phyloP scores from a whole-genome alignment of 2,888 invertebrate genomes.

The Ditula angustiorana region DNA sequence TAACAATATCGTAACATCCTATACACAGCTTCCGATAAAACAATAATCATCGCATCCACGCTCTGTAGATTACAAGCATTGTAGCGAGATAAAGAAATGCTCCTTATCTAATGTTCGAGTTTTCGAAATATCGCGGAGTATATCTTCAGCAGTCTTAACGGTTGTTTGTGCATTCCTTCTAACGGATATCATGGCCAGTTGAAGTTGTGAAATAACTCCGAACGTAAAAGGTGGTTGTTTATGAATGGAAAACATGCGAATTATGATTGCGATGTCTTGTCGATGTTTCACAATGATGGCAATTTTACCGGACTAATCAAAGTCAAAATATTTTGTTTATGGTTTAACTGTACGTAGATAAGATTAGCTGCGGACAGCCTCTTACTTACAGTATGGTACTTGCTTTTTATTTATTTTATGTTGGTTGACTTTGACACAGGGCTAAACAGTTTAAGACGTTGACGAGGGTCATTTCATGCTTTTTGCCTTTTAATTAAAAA shows the following conservation, averaged over 20 bases:
- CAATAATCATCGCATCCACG: constrained; percentile 26
- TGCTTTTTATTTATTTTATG: too few relatives aligned
- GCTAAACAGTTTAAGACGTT: too few relatives aligned
- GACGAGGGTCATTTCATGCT: too few relatives aligned
- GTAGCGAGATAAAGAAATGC: constrained; percentile 24
- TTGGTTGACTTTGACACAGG: too few relatives aligned
- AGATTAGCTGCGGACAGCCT: too few relatives aligned
- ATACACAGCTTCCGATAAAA: constrained; percentile 1
- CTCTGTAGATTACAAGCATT: constrained; percentile 30
- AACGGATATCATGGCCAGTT: constrained; percentile 49
- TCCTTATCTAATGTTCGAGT: constrained; percentile 31
- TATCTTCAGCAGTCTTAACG: constrained; percentile 51
- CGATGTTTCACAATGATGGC: too few relatives aligned
- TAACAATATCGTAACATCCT: constrained; percentile 6
- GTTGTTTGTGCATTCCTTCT: constrained; percentile 57
- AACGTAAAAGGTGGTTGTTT: background rate
- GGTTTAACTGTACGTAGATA: too few relatives aligned
- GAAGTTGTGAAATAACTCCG: constrained; percentile 40
- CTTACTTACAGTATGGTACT: too few relatives aligned
- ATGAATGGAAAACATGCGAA: background rate
- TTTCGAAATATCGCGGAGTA: constrained; percentile 53
- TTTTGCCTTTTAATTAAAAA: too few relatives aligned
- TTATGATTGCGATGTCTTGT: background rate
- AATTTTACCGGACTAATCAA: too few relatives aligned
- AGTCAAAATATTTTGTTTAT: too few relatives aligned